A percentile compares a stretch with the other conserved stretches of the same genome.
Evolutionary conservation across 2,113 vertebrate genomes (phyloP).

Genomic region (Dicrurus megarhynchus): DNA sequence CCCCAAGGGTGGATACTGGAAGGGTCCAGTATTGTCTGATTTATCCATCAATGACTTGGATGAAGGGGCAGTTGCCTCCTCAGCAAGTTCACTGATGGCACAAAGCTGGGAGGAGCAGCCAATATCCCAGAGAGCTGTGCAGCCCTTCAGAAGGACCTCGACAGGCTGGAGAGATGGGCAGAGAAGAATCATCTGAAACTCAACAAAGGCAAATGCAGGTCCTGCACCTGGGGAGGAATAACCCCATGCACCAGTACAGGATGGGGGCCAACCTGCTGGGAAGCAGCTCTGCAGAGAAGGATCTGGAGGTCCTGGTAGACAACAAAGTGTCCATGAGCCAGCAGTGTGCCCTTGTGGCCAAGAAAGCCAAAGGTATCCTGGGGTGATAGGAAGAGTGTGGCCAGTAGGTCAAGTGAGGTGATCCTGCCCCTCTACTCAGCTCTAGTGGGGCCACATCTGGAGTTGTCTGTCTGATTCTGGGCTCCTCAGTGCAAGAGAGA

Average conservation of each 20-base stretch:
- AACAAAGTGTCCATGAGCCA: background rate
- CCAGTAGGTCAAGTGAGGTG: background rate
- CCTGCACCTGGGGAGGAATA: background rate
- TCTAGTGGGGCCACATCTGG: background rate
- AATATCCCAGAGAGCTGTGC: background rate
- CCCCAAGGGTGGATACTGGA: no score
- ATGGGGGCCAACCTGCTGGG: background rate
- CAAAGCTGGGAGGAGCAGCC: background rate
- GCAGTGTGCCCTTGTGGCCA: background rate
- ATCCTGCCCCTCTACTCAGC: background rate
- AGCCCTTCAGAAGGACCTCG: background rate
- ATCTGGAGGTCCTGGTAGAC: background rate
- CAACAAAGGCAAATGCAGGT: background rate
- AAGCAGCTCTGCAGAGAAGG: background rate
- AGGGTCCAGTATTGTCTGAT: no score
- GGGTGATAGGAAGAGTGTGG: background rate
- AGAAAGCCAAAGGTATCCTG: background rate
- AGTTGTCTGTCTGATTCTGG: background rate
- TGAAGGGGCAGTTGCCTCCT: background rate
- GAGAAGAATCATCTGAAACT: background rate
- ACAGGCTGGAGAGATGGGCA: background rate
- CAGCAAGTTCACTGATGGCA: background rate
- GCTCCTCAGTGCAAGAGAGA: background rate
- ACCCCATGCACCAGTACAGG: background rate
- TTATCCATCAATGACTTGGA: background rate